Base-by-base conservation (phyloP, 2,113 vertebrate species). In the Procavia capensis region DNA sequence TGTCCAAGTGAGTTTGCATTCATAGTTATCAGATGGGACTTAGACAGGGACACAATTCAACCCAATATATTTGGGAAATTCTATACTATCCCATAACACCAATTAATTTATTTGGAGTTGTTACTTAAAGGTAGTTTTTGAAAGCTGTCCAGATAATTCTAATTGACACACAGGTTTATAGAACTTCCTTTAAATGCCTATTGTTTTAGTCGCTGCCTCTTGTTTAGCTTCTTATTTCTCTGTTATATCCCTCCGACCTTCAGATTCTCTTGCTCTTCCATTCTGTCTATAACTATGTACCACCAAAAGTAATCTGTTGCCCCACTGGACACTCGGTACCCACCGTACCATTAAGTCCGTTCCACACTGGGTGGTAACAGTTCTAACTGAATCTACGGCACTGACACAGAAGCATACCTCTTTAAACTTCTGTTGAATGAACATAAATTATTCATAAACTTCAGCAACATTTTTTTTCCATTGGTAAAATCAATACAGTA, bases 371-470 rank as follows among this genome's bases (percentile, higher is more conserved):
- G 31, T 36, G 82, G 16, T 61, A 80, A 63, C 70, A 61, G 43
- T 92, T 63, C n/a, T 79, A 74, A 79, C 27, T 39, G 10, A 43
- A 50, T 78, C 76, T 63, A 25, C 31, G 22, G 20, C 64, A 0
- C 54, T 70, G 57, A 54, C 13, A 43, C 4, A 36, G 19, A 74
- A 66, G 29, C 11, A 11, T 25, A 81, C 36, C 5, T 25, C 36
- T 93, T 85, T 75, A 81, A 20, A 84, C 92, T 89, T 89, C 27
- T 80, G 19, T 85, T 19, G 31, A 89, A 19, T 54, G 54, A 92
- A 61, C 17, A 74, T 39, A 27, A 61, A 78, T 90, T 87, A 8
- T 90, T 93, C 11, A 84, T 10, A 84, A 45, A 80, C 22, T 90
- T 86, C 41, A 61, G 7, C 27, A 76, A 9, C 27, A 86, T 68